Base-by-base conservation (phyloP, 2,113 vertebrate genomes). In the Poecile atricapillus region DNA sequence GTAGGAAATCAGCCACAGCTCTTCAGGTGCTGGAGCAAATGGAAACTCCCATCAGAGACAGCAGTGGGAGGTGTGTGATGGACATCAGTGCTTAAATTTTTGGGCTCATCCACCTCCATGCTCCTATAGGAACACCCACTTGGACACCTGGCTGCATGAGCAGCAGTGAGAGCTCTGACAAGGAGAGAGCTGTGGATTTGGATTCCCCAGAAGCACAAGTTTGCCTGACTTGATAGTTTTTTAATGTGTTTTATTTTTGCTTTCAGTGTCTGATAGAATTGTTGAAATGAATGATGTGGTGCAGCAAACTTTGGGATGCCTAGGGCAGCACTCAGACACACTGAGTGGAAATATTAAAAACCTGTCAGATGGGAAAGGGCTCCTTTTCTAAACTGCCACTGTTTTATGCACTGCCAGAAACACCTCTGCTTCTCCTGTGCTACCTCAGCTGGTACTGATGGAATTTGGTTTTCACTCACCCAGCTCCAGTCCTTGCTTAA, bases 401-500 rank as follows among this genome's bases (percentile, higher is more conserved):
- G 73, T 75, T 94, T 92, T 68, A 41, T 88, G 73, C 23, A 7
- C 63, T 86, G 77, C 44, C 68, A 78, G 83, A 44, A 96, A 89
- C 76, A 83, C 60, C 80, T 94, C 83, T 90, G 90, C 79, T 83
- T 20, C 88, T 90, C 67, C 84, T 64, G 43, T 18, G 82, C 87
- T 73, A 0, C 63, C 75, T 85, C 59, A 20, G 25, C 92, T 63
- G 82, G 2, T 64, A 2, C 83, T 60, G 64, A 47, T 94, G 87
- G 63, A 92, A 49, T 76, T 96, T 78, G 60, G 35, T 90, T 93
- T 95, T 86, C 31, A 11, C 37, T 93, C 77, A 63, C 71, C 76
- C 67, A 17, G 83, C 76, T 93, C 60, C 60, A 87, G 92, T 83
- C 35, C 8, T 84, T 93, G 93, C 93, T 94, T 24, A 87, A 94